Percentiles rank a stretch among this genome's conserved stretches.
Evolutionary conservation across 2,113 vertebrate genomes (phyloP).

Genomic region (Semicossyphus pulcher): DNA sequence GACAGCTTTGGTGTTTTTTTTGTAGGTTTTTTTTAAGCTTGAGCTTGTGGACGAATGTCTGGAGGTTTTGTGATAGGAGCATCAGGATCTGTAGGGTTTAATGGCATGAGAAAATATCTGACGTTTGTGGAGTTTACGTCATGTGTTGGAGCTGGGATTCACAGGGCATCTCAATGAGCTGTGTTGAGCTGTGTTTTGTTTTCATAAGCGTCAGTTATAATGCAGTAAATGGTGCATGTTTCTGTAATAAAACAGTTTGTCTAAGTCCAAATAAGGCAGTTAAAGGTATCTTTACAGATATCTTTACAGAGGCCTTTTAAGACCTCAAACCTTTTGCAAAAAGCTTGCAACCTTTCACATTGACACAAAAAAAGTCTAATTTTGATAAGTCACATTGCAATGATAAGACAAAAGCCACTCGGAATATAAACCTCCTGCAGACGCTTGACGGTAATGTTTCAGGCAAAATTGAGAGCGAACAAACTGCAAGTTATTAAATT

Average conservation of each 20-base stretch:
- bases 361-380: no score
- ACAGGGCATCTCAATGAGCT: constrained; percentile 1
- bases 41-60: constrained; percentile 22
- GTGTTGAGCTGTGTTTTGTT: not conserved
- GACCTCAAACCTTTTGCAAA: no score
- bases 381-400: not conserved
- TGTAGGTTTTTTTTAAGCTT: not conserved
- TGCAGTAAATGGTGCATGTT: not conserved
- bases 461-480: constrained; percentile 18
- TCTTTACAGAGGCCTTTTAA: no score
- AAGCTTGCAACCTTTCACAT: no score
- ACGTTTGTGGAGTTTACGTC: constrained; percentile 34
- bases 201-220: not conserved
- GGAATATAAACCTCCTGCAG: constrained; percentile 20
- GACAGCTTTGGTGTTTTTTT: not conserved
- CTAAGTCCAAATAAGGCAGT: not conserved
- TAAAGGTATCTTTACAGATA: not conserved
- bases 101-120: constrained; percentile 19
- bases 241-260: not conserved
- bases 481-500: constrained; percentile 56
- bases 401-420: constrained; percentile 4
- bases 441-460: constrained; percentile 11
- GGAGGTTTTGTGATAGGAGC: constrained; percentile 28
- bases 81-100: constrained; percentile 19
- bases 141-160: not conserved